These are phyloP conservation scores for Caenorhabditis tropicalis DNA, from an alignment of 1,140 invertebrate species.

Conservation along the genomic window DNA sequence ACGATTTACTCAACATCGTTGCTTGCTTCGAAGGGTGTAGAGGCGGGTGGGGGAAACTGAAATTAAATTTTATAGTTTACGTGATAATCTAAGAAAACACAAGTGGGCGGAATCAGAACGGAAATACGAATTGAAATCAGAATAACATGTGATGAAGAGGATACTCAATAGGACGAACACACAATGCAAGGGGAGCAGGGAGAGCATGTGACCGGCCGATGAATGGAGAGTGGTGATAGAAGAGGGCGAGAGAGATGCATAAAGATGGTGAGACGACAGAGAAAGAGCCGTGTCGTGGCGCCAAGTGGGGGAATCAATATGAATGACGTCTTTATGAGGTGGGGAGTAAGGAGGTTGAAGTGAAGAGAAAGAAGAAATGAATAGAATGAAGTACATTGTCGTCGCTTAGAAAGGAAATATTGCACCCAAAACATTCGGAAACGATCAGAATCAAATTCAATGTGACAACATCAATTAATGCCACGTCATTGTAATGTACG, in stretches of 20 bases:
- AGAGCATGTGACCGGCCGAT: background rate
- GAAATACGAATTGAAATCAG: background rate
- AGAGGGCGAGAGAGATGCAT: background rate
- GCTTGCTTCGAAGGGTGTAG: background rate
- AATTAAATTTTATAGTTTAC: background rate
- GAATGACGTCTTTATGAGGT: background rate
- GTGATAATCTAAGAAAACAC: background rate
- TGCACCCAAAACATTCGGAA: too few species aligned
- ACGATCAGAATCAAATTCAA: too few species aligned
- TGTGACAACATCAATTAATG: too few species aligned
- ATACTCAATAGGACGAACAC: background rate
- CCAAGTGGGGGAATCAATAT: constrained; percentile 6
- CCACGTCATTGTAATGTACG: background rate
- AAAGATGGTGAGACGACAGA: background rate
- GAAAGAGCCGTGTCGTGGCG: background rate
- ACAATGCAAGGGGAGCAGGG: too few species aligned
- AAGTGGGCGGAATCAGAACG: background rate
- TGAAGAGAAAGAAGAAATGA: background rate
- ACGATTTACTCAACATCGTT: constrained; percentile 11
- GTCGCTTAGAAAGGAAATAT: too few species aligned
- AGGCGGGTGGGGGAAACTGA: constrained; percentile 4
- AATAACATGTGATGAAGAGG: background rate
- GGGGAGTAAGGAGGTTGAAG: background rate
- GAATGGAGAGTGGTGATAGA: background rate
- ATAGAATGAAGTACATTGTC: too few species aligned